Evolutionary conservation across 2,113 vertebrate genomes (phyloP).

Genomic region (Myodes glareolus): DNA sequence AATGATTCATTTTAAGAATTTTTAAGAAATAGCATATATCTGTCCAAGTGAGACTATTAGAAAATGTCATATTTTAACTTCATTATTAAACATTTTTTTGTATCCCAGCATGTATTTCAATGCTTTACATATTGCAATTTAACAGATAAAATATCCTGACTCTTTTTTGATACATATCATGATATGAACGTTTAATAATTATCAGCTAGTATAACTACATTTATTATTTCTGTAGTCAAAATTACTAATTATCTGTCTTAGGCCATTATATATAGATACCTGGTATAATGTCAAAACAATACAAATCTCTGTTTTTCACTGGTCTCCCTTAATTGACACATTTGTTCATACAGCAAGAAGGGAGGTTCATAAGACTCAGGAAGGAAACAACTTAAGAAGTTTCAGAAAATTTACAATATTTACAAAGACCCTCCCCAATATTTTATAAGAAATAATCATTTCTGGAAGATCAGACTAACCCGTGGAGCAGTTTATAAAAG

Average conservation of each 20-base stretch:
- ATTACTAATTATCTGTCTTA: neutral
- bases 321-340: neutral
- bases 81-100: constrained; percentile 42
- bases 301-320: neutral
- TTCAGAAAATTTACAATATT: neutral
- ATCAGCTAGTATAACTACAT: neutral
- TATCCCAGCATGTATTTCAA: neutral
- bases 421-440: neutral
- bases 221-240: neutral
- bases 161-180: neutral
- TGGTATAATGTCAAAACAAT: neutral
- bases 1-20: constrained; percentile 23
- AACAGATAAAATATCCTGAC: neutral
- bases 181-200: neutral
- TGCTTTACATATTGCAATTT: neutral
- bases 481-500: neutral
- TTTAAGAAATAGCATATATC: constrained; percentile 43
- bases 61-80: constrained; percentile 37
- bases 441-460: neutral
- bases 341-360: neutral
- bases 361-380: neutral
- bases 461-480: neutral
- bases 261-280: neutral
- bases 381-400: neutral
- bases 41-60: constrained; percentile 19